Conservation (phyloP, 2,797 vertebrate genomes). For the Botia kubotai region DNA sequence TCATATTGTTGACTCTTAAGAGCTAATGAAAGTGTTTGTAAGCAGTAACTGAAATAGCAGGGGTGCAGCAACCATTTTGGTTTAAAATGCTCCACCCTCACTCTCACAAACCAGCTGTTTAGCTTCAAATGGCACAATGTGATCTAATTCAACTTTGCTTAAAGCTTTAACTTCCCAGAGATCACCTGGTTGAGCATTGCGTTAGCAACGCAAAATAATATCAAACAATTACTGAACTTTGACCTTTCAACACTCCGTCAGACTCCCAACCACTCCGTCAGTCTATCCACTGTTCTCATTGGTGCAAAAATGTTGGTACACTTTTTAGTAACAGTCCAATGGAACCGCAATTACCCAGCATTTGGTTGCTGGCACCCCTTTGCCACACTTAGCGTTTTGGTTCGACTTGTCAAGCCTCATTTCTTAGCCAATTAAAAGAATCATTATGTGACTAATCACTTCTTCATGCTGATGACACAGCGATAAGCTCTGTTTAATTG, state of each 20-base stretch:
- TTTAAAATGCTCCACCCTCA: no score
- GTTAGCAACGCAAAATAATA: no score
- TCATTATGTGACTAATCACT: conserved; percentile 52
- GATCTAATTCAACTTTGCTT: no score
- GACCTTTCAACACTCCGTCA: neutral
- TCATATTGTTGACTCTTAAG: neutral
- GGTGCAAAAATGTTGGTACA: neutral
- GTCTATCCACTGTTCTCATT: neutral
- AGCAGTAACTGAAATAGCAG: no score
- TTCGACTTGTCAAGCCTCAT: conserved; percentile 51
- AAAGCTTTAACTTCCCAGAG: no score
- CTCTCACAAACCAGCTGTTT: no score
- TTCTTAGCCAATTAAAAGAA: conserved; percentile 54
- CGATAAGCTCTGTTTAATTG: conserved; percentile 42
- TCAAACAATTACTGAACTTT: neutral
- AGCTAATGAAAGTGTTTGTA: neutral
- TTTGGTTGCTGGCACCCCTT: conserved; percentile 36
- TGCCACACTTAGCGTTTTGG: conserved; percentile 26
- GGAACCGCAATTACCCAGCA: conserved; percentile 17
- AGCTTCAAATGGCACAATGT: no score
- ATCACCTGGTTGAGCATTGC: no score
- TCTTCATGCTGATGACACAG: conserved; percentile 45
- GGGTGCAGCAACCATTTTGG: no score
- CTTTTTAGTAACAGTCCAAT: conserved; percentile 10
- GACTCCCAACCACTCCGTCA: neutral